Evolutionary conservation across 2,888 invertebrate species (phyloP).

Genomic region (Xanthorhoe designata): DNA sequence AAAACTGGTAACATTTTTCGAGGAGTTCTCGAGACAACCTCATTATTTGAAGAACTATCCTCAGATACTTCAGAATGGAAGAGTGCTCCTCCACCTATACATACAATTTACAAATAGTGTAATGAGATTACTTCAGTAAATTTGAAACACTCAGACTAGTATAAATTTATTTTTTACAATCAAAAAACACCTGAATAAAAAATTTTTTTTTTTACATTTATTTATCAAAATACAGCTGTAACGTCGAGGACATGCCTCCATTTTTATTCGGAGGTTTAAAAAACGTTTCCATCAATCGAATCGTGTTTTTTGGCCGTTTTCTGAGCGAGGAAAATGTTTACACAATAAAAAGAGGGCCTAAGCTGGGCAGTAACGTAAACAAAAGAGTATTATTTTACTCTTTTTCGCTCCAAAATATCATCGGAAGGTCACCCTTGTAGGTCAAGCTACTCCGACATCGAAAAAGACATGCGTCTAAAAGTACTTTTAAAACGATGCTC

Average conservation of each 20-base stretch:
- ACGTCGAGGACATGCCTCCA: conserved; percentile 17
- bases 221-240: background rate
- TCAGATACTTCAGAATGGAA: conserved; percentile 1
- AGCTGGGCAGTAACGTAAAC: conserved; percentile 38
- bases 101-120: too few species aligned
- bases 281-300: conserved; percentile 32
- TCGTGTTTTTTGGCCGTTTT: conserved; percentile 24
- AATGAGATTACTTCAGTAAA: too few species aligned
- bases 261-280: conserved; percentile 19
- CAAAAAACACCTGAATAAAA: too few species aligned
- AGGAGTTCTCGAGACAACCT: conserved; percentile 15
- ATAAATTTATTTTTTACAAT: too few species aligned
- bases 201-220: too few species aligned
- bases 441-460: background rate
- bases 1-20: background rate
- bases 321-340: conserved; percentile 37
- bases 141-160: too few species aligned
- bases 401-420: conserved; percentile 42
- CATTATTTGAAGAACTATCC: conserved; percentile 23
- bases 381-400: conserved; percentile 43
- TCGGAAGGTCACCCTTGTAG: conserved; percentile 37
- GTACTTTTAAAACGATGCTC: too few species aligned
- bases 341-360: conserved; percentile 37
- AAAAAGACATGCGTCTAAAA: too few species aligned
- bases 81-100: background rate